Conservation (phyloP, 1,140 invertebrate species). For the Lordiphosa collinella region DNA sequence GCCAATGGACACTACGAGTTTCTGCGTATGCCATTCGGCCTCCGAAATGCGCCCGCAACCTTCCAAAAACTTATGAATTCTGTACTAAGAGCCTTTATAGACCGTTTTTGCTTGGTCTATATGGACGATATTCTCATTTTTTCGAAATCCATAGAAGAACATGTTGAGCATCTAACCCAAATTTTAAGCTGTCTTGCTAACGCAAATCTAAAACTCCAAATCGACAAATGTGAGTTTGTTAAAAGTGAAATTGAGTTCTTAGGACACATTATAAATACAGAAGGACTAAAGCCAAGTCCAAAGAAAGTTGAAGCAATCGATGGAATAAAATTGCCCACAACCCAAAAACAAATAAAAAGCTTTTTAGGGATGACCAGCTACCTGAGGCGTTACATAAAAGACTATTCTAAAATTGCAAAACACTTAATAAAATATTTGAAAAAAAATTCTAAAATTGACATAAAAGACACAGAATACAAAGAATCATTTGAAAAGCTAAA, state of each 20-base stretch:
- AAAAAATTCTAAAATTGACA: conserved; percentile 24
- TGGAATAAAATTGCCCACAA: conserved; percentile 21
- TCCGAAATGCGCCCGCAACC: background rate
- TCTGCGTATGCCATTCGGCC: conserved; percentile 1
- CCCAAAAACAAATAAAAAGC: conserved; percentile 22
- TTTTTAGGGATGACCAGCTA: conserved; percentile 27
- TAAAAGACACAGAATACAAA: background rate
- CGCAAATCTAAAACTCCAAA: conserved; percentile 16
- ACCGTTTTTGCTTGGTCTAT: conserved; percentile 19
- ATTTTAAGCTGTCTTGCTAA: conserved; percentile 12
- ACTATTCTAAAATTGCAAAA: conserved; percentile 26
- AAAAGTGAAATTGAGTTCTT: conserved; percentile 21
- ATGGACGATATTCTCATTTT: conserved; percentile 39
- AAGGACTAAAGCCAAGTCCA: too few species aligned
- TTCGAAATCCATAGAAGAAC: conserved; percentile 50
- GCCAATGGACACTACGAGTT: conserved; percentile 2
- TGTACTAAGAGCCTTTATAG: conserved; percentile 25
- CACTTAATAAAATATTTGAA: conserved; percentile 18
- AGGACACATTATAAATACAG: conserved; percentile 26
- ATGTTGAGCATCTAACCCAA: conserved; percentile 16
- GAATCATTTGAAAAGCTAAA: background rate
- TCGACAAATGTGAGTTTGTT: conserved; percentile 14
- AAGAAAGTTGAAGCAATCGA: too few species aligned
- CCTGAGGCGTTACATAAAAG: conserved; percentile 29
- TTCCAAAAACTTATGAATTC: conserved; percentile 41